These are phyloP conservation scores for Centropus bengalensis DNA, from an alignment of 2,113 vertebrate genomes.

Conservation along the genomic window DNA sequence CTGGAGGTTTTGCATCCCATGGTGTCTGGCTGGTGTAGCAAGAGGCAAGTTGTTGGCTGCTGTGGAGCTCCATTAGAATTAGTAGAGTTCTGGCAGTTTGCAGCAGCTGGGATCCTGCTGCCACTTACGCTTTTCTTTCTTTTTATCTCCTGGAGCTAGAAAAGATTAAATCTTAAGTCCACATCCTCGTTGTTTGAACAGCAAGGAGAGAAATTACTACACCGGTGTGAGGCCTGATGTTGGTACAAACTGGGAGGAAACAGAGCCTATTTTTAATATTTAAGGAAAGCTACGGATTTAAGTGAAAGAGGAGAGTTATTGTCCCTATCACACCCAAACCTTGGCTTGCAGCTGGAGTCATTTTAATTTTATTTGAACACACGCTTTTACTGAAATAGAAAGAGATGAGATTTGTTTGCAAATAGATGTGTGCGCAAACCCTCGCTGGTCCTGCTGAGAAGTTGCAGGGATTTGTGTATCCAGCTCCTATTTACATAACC, in stretches of 20 bases:
- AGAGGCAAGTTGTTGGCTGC: background rate
- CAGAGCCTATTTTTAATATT: background rate
- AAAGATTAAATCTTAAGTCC: conserved; percentile 56
- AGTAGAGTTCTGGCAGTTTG: conserved; percentile 1
- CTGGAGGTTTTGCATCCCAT: background rate
- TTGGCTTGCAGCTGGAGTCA: background rate
- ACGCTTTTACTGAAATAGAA: background rate
- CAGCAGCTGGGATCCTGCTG: conserved; percentile 28
- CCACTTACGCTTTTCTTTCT: conserved; percentile 28
- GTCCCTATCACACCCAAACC: background rate
- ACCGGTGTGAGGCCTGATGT: background rate
- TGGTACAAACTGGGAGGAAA: background rate
- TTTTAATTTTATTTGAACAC: background rate
- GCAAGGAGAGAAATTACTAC: background rate
- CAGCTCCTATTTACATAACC: conserved; percentile 60
- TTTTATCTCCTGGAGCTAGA: conserved; percentile 59
- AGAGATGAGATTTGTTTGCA: conserved; percentile 24
- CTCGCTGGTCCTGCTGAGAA: background rate
- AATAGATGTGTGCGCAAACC: conserved; percentile 24
- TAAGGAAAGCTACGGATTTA: background rate
- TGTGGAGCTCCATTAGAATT: background rate
- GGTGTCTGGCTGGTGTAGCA: background rate
- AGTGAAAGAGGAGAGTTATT: background rate
- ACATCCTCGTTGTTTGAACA: background rate
- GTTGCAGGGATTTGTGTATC: conserved; percentile 29